Base-by-base conservation (phyloP, 35 echinoderm and acorn worm genomes). In the Acanthaster planci region DNA sequence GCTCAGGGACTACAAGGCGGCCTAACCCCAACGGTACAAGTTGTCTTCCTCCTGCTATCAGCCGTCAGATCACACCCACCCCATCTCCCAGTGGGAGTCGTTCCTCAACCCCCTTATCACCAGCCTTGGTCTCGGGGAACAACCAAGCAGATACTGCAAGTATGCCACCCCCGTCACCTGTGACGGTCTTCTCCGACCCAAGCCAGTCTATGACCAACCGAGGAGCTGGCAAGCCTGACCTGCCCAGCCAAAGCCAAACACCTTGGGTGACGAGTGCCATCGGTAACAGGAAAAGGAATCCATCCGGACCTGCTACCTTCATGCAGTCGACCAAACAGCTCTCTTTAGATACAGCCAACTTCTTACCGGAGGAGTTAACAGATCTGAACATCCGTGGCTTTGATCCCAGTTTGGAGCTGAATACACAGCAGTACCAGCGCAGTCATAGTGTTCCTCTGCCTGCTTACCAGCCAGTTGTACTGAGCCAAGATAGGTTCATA, bases 391-490 rank as follows among this genome's bases (percentile, higher is more conserved):
- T 83, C 59, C 8, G 27, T 39, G 56, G 38, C 22, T 27, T 32
- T 55, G 42, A 77, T 76, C 51, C 72, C 39, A 68, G 53, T 38
- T 80, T 64, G 51, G 68, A 38, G 16, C 30, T 79, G 27, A 47
- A 39, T 30, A 44, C 51, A 36, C 60, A 51, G 37, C 42, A 58
- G 14, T 83, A 53, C 12, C 85, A 92, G 37, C 56, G 90, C 2
- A 92, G 90, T 85, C 90, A 92, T 60, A 87, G 84, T 39, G 90
- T 92, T 19, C 90, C 90, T 52, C 51, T 92, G 36, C 90, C 90
- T 26, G 90, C 35, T 54, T 87, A 77, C 87, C 87, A 15, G 59
- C 75, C 72, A 39, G 77, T 42, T 15, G 42, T 79, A n/a, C 37
- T 51, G 0, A 79, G 77, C 36, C 81, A 83, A 23, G 81, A 83